Evolutionary conservation across 2,113 vertebrate genomes (phyloP).

Genomic region (Apodemus sylvaticus): DNA sequence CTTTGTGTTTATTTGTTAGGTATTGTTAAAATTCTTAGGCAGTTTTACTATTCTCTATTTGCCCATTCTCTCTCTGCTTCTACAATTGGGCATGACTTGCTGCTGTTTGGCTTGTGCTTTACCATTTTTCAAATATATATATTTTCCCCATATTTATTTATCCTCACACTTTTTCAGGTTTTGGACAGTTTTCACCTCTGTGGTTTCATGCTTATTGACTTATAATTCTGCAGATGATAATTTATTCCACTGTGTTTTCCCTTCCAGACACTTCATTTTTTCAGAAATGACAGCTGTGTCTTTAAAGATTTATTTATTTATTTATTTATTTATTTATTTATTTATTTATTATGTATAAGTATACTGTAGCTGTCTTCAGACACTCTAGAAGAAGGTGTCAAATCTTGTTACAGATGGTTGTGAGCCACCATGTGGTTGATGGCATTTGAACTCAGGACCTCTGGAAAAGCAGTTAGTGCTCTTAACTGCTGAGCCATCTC

Average conservation of each 20-base stretch:
- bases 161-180: neutral
- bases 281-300: neutral
- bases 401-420: no score
- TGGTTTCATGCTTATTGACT: neutral
- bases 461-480: no score
- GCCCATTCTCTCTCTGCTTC: neutral
- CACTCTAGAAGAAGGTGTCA: no score
- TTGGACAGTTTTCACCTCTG: neutral
- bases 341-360: no score
- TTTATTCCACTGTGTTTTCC: conserved; percentile 5
- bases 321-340: no score
- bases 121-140: neutral
- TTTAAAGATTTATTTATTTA: neutral
- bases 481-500: no score
- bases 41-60: neutral
- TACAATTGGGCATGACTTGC: neutral
- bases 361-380: no score
- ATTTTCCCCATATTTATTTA: neutral
- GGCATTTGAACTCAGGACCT: no score
- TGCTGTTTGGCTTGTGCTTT: neutral
- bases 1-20: neutral
- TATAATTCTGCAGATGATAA: neutral
- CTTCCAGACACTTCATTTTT: neutral
- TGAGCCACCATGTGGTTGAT: no score
- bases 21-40: neutral